Base-by-base conservation (phyloP, 2,888 invertebrate genomes). In the Hirtodrosophila duncani region DNA sequence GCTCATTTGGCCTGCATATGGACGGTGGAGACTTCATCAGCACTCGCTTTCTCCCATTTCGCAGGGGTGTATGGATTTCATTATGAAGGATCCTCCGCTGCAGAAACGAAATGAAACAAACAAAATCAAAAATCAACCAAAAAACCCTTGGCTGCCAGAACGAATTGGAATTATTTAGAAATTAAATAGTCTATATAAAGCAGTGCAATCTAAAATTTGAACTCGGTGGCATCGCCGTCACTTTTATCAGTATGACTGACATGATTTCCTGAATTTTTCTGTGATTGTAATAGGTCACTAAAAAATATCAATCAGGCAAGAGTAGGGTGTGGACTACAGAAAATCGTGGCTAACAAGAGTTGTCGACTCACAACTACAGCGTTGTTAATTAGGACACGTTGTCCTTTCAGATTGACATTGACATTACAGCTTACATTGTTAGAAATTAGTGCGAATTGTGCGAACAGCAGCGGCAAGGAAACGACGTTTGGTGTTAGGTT, bases 1-100 rank as follows among this genome's bases (percentile, higher is more conserved):
- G 23, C 5, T 26, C 18, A 24, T 38, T 33, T 9, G 61, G 63
- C 6, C 45, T 48, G 24, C 11, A 11, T 1, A 29, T 2, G 1
- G 18, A 9, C 21, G 38, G 33, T 2, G 72, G 61, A 2, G 82
- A 74, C 3, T 63, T 68, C 8, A 60, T 64, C 14, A 78, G 57
- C 6, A 70, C 39, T 5, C 82, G 66, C 24, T 83, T 83, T 3
- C 83, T 79, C 3, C 83, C 83, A 42, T 83, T 83, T 8, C 84
- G 69, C 24, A 83, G 3, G 7, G 84, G 84, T 6, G 84, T 82
- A 5, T 66, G 59, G 10, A 58, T 46, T 4, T 49, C 58, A 31
- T 63, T 45, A 29, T 69, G 66, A 30, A 75, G 46, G 23, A 60
- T 65, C 24, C 65, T 66, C 11, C 42, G 55, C 58, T 63, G 43